Evolutionary conservation across 2,113 vertebrate genomes (phyloP).

Genomic region (Pavo muticus): DNA sequence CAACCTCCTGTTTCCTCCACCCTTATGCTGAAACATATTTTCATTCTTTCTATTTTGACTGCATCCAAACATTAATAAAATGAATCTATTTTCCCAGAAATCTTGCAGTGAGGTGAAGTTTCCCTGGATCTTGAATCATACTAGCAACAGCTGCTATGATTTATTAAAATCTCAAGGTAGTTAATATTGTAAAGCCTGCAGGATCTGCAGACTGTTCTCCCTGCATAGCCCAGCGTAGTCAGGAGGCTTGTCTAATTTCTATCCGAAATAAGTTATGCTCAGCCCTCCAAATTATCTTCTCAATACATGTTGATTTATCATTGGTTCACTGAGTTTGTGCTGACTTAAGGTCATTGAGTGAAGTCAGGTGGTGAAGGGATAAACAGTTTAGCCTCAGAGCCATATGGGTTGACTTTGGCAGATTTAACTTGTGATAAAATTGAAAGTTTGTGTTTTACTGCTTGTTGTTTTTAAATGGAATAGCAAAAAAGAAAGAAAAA

Average conservation of each 20-base stretch:
- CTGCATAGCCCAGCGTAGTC: neutral
- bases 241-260: neutral
- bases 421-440: neutral
- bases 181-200: slow-evolving; percentile 36
- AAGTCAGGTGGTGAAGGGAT: neutral
- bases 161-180: slow-evolving; percentile 45
- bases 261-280: neutral
- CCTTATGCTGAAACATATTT: slow-evolving; percentile 24
- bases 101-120: slow-evolving; percentile 11
- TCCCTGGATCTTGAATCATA: slow-evolving; percentile 4
- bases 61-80: slow-evolving; percentile 43
- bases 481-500: neutral
- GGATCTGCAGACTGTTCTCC: slow-evolving; percentile 5
- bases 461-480: neutral
- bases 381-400: neutral
- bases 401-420: neutral
- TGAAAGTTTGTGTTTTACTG: neutral
- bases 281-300: neutral
- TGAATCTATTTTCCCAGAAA: slow-evolving; percentile 39
- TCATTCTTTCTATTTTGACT: slow-evolving; percentile 38
- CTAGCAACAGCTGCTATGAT: slow-evolving; percentile 41
- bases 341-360: neutral
- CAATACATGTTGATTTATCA: neutral
- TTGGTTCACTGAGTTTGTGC: neutral
- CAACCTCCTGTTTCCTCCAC: slow-evolving; percentile 7